Conservation (phyloP, 2,113 vertebrate genomes). For the Campylomormyrus tamandua region DNA sequence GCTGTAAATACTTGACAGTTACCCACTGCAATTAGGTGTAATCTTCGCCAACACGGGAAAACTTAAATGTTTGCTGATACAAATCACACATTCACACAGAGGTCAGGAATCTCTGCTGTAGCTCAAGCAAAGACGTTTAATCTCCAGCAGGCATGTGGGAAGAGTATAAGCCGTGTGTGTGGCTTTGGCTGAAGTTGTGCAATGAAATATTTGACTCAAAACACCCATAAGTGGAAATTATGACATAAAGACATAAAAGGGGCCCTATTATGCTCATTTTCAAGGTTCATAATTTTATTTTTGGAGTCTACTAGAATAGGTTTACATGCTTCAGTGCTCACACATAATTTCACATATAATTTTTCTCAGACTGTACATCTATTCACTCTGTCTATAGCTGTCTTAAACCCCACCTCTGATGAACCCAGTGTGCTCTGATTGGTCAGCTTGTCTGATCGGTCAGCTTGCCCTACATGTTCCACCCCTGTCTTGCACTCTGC, state of each 20-base stretch:
- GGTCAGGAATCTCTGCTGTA: neutral
- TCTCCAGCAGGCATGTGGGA: neutral
- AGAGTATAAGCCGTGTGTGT: neutral
- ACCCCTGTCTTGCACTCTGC: neutral
- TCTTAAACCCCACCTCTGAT: neutral
- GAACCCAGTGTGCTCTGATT: neutral
- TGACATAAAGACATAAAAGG: neutral
- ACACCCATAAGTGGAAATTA: neutral
- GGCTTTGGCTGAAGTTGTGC: neutral
- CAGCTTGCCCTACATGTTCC: neutral
- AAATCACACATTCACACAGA: neutral
- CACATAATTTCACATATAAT: neutral
- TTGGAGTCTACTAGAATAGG: neutral
- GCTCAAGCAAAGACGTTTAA: neutral
- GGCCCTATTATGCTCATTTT: neutral
- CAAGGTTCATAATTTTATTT: neutral
- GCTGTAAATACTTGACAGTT: neutral
- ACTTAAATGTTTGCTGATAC: neutral
- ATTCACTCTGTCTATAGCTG: neutral
- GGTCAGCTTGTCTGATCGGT: neutral
- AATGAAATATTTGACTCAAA: neutral
- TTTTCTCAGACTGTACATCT: neutral
- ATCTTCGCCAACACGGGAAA: neutral
- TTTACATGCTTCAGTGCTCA: neutral
- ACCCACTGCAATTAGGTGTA: neutral